These are phyloP conservation scores for Plagodis dolabraria DNA, from an alignment of 2,888 invertebrate genomes.

Conservation along the genomic window DNA sequence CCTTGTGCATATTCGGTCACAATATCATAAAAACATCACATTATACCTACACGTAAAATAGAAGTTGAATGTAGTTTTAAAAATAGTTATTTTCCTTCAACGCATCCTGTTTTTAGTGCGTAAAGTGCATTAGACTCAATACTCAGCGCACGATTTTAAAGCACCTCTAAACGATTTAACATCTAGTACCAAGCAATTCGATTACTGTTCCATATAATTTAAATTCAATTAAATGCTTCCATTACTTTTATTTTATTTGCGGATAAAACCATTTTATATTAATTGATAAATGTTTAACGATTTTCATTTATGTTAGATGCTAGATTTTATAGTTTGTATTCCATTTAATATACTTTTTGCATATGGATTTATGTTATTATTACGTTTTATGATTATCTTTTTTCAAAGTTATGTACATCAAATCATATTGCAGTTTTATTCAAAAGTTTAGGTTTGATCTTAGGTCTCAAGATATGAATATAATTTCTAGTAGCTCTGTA, in stretches of 20 bases:
- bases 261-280: slow-evolving; percentile 20
- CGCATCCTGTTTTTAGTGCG: slow-evolving; percentile 6
- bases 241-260: slow-evolving; percentile 19
- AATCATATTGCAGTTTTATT: background rate
- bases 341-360: background rate
- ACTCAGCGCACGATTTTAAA: slow-evolving; percentile 9
- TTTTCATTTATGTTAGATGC: slow-evolving; percentile 10
- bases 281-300: slow-evolving; percentile 22
- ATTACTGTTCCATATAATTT: slow-evolving; percentile 16
- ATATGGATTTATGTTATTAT: slow-evolving; percentile 5
- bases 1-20: too few species aligned
- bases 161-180: slow-evolving; percentile 4
- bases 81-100: background rate
- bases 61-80: too few species aligned
- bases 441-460: too few species aligned
- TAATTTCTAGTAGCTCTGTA: too few species aligned
- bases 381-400: slow-evolving; percentile 1
- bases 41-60: too few species aligned
- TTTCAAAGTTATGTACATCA: slow-evolving; percentile 1
- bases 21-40: too few species aligned
- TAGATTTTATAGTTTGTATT: slow-evolving; percentile 9
- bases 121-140: slow-evolving; percentile 2
- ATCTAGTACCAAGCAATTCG: slow-evolving; percentile 11
- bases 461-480: too few species aligned
- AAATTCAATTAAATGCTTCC: slow-evolving; percentile 20